Percentiles rank a stretch among this genome's conserved stretches.
Evolutionary conservation across 2,888 invertebrate species (phyloP).

Genomic region (Hypselothyrea guttata): DNA sequence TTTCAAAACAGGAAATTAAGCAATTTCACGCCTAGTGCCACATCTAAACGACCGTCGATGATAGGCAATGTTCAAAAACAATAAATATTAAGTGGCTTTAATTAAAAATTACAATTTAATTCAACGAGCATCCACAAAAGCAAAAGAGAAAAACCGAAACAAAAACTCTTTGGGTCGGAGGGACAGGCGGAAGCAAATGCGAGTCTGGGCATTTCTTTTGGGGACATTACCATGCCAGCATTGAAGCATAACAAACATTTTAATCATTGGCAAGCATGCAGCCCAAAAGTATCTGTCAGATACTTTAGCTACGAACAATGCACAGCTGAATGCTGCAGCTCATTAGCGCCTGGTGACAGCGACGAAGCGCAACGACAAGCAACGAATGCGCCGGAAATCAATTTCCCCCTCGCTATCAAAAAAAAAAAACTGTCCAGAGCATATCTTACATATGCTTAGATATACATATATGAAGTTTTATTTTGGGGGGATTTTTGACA

Average conservation of each 20-base stretch:
- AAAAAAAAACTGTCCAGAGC: conserved; percentile 38
- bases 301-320: conserved; percentile 33
- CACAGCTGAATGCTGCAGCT: conserved; percentile 64
- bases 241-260: conserved; percentile 72
- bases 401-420: conserved; percentile 27
- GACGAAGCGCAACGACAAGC: conserved; percentile 63
- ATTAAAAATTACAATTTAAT: conserved; percentile 70
- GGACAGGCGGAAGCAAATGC: conserved; percentile 35
- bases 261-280: conserved; percentile 53
- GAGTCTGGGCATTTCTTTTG: conserved; percentile 37
- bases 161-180: not conserved
- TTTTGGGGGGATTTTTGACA: conserved; percentile 23
- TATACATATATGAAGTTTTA: conserved; percentile 51
- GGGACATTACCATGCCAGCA: conserved; percentile 39
- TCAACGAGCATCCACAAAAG: conserved; percentile 33
- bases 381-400: conserved; percentile 66
- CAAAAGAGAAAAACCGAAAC: not conserved
- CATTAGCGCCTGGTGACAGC: conserved; percentile 70
- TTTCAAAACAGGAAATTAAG: conserved; percentile 55
- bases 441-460: conserved; percentile 1
- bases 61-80: conserved; percentile 27
- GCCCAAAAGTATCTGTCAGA: conserved; percentile 63
- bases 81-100: conserved; percentile 62
- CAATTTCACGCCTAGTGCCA: conserved; percentile 63
- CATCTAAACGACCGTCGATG: conserved; percentile 48